Percentiles rank a stretch among this genome's conserved stretches.
phyloP scores from a whole-genome alignment of 2,888 invertebrate genomes.

The Aricia artaxerxes region DNA sequence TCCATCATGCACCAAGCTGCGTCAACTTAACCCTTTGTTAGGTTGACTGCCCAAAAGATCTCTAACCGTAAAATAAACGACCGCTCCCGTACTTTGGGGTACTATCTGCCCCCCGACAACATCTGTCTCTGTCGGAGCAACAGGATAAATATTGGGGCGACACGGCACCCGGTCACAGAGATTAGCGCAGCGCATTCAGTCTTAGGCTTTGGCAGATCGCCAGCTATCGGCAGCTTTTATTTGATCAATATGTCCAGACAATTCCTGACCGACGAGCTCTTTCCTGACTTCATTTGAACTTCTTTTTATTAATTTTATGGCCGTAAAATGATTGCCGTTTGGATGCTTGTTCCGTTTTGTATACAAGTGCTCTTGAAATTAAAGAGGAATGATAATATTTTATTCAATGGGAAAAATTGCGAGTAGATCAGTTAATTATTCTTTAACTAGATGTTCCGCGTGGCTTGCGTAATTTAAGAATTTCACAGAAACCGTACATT shows the following conservation, averaged over 20 bases:
- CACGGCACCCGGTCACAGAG: background rate
- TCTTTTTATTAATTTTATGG: background rate
- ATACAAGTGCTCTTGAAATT: background rate
- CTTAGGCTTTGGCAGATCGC: constrained; percentile 18
- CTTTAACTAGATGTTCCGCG: too few species aligned
- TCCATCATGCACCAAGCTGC: background rate
- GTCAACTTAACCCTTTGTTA: background rate
- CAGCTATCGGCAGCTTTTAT: constrained; percentile 20
- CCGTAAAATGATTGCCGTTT: background rate
- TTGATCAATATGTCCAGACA: constrained; percentile 21
- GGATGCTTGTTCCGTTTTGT: background rate
- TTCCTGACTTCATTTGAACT: constrained; percentile 2
- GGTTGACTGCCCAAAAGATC: background rate
- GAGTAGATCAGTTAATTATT: background rate
- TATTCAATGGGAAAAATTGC: background rate
- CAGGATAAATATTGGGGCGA: constrained; percentile 11
- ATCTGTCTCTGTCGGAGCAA: constrained; percentile 15
- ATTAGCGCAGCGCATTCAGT: constrained; percentile 16
- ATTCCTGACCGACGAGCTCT: constrained; percentile 9
- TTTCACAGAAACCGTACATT: too few species aligned
- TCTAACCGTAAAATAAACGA: background rate
- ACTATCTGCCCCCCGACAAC: background rate
- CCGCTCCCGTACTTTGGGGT: background rate
- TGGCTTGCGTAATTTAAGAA: too few species aligned
- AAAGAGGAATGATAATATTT: background rate